phyloP scores from a whole-genome alignment of 2,888 invertebrate species.

The Serripes groenlandicus region DNA sequence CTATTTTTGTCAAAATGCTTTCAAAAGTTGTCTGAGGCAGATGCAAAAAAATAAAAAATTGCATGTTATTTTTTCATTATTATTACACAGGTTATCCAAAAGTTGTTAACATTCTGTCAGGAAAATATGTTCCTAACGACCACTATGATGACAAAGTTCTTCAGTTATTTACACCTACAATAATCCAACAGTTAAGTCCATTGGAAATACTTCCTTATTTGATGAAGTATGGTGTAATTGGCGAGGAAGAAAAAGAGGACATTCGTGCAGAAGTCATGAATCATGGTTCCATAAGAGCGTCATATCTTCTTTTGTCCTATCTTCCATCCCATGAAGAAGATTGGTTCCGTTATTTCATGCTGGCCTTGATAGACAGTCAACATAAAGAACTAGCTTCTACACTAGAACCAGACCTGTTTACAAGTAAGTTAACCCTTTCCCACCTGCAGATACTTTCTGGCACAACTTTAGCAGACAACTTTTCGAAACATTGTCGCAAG shows the following conservation, averaged over 20 bases:
- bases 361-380: slow-evolving; percentile 32
- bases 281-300: slow-evolving; percentile 33
- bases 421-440: slow-evolving; percentile 37
- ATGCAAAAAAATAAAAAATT: too few relatives aligned
- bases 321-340: slow-evolving; percentile 40
- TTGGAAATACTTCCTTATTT: slow-evolving; percentile 31
- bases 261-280: slow-evolving; percentile 44
- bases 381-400: slow-evolving; percentile 34
- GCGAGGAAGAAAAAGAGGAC: slow-evolving; percentile 29
- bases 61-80: too few relatives aligned
- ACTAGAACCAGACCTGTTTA: slow-evolving; percentile 52
- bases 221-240: slow-evolving; percentile 15
- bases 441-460: too few relatives aligned
- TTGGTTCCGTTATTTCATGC: slow-evolving; percentile 52
- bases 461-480: too few relatives aligned
- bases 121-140: slow-evolving; percentile 38
- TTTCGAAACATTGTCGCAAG: too few relatives aligned
- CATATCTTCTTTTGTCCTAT: slow-evolving; percentile 40
- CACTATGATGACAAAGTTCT: slow-evolving; percentile 36
- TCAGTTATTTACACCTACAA: slow-evolving; percentile 26
- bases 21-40: too few relatives aligned
- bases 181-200: slow-evolving; percentile 34
- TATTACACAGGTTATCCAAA: slow-evolving; percentile 42
- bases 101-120: slow-evolving; percentile 40
- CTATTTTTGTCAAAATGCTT: too few relatives aligned